Conservation (phyloP, 2,113 vertebrate species). For the Toxostoma redivivum region DNA sequence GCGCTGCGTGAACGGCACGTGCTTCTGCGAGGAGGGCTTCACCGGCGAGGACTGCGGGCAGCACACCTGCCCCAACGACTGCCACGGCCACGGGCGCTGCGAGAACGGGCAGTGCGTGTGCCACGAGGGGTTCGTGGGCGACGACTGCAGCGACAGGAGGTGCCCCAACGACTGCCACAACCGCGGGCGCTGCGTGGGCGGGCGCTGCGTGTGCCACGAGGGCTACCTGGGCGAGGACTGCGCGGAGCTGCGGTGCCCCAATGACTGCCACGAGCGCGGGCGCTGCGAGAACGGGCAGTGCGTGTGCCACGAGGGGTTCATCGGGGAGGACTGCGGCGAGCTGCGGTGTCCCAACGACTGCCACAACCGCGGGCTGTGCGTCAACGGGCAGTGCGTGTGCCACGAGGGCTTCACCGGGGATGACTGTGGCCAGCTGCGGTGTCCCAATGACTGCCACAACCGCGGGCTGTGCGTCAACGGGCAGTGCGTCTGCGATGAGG, state of each 20-base stretch:
- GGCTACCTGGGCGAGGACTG: slow-evolving; percentile 85
- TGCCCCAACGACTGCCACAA: slow-evolving; percentile 85
- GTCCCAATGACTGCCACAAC: slow-evolving; percentile 81
- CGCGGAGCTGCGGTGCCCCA: slow-evolving; percentile 80
- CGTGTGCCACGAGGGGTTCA: slow-evolving; percentile 79
- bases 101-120: slow-evolving; percentile 87
- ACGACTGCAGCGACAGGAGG: slow-evolving; percentile 82
- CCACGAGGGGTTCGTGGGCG: slow-evolving; percentile 80
- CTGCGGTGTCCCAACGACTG: slow-evolving; percentile 85
- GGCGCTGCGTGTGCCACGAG: slow-evolving; percentile 86
- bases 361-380: slow-evolving; percentile 74
- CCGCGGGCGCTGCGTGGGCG: slow-evolving; percentile 82
- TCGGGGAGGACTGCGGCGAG: slow-evolving; percentile 83
- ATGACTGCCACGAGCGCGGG: slow-evolving; percentile 78
- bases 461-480: slow-evolving; percentile 83
- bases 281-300: slow-evolving; percentile 84
- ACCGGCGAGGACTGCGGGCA: slow-evolving; percentile 88
- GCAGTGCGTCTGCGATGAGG: slow-evolving; percentile 79
- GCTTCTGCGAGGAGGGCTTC: slow-evolving; percentile 89
- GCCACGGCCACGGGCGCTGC: slow-evolving; percentile 80
- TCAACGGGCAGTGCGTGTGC: slow-evolving; percentile 81
- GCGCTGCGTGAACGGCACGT: slow-evolving; percentile 92
- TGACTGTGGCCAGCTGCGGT: slow-evolving; percentile 82
- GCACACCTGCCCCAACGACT: slow-evolving; percentile 82
- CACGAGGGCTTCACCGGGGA: slow-evolving; percentile 77